phyloP scores from a whole-genome alignment of 1,140 invertebrate genomes.

The Cydia pomonella region DNA sequence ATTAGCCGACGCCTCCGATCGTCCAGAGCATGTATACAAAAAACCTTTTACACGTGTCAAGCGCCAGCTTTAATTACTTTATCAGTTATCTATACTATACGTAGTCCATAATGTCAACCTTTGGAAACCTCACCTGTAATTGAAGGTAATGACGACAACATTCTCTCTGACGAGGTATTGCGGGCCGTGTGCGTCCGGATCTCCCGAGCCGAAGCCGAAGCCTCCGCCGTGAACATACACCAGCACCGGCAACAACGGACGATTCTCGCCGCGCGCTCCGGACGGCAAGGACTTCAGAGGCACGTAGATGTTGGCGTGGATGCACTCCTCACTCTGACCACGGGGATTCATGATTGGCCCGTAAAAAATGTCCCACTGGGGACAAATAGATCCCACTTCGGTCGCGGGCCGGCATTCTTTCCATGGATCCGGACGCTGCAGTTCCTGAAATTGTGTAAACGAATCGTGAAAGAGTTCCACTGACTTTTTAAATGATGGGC shows the following conservation, averaged over 20 bases:
- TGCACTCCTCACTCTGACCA: slow-evolving; percentile 61
- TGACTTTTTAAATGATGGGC: neutral
- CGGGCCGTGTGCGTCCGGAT: slow-evolving; percentile 81
- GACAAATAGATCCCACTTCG: slow-evolving; percentile 78
- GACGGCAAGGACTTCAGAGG: slow-evolving; percentile 50
- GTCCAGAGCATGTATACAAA: neutral
- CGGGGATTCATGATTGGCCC: slow-evolving; percentile 44
- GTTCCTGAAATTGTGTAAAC: slow-evolving; percentile 73
- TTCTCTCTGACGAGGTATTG: slow-evolving; percentile 83
- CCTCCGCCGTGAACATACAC: slow-evolving; percentile 89
- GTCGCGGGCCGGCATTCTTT: slow-evolving; percentile 79
- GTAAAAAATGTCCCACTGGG: slow-evolving; percentile 71
- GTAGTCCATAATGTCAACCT: neutral
- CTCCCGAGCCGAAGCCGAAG: slow-evolving; percentile 83
- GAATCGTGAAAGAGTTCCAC: neutral
- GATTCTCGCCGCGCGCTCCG: neutral
- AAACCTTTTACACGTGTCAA: neutral
- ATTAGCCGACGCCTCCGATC: no score
- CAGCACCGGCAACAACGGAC: slow-evolving; percentile 79
- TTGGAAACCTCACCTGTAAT: slow-evolving; percentile 78
- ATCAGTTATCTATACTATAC: neutral
- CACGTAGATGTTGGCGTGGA: slow-evolving; percentile 64
- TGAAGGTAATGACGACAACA: slow-evolving; percentile 86
- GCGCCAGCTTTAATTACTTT: neutral
- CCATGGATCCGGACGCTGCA: slow-evolving; percentile 81